A percentile compares a stretch with the other conserved stretches of the same genome.
phyloP scores from a whole-genome alignment of 2,113 vertebrate species.

The Callionymus lyra region DNA sequence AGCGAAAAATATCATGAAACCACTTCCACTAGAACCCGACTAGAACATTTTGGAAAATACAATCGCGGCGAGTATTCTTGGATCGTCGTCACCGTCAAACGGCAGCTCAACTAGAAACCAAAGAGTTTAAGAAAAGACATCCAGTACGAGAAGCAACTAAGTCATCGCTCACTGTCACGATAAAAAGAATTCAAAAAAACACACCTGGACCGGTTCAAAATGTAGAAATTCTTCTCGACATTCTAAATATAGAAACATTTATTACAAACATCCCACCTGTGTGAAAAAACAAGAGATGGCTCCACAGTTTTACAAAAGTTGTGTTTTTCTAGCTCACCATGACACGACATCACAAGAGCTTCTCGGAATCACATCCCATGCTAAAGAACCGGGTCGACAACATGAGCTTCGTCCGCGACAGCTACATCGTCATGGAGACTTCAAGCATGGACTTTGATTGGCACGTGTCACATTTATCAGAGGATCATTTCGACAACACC shows the following conservation, averaged over 20 bases:
- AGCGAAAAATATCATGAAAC: conserved; percentile 49
- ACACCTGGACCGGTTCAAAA: conserved; percentile 60
- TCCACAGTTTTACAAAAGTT: conserved; percentile 74
- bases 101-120: too few species aligned
- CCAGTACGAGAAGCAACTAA: conserved; percentile 71
- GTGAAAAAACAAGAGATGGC: conserved; percentile 70
- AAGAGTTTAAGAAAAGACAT: conserved; percentile 66
- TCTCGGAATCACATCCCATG: conserved; percentile 44
- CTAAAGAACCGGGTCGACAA: conserved; percentile 33
- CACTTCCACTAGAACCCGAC: conserved; percentile 59
- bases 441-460: conserved; percentile 39
- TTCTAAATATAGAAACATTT: conserved; percentile 74
- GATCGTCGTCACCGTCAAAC: conserved; percentile 7
- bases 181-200: conserved; percentile 59
- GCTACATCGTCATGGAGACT: conserved; percentile 33
- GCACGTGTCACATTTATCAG: conserved; percentile 26
- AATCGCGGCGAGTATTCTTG: conserved; percentile 57
- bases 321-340: conserved; percentile 60
- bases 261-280: conserved; percentile 73
- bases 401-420: conserved; percentile 40
- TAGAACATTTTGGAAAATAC: conserved; percentile 66
- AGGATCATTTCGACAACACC: too few species aligned
- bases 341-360: conserved; percentile 55
- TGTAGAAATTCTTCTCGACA: conserved; percentile 62
- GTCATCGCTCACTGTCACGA: conserved; percentile 64